Conservation (phyloP, 2,888 invertebrate species). For the Antitype chi region DNA sequence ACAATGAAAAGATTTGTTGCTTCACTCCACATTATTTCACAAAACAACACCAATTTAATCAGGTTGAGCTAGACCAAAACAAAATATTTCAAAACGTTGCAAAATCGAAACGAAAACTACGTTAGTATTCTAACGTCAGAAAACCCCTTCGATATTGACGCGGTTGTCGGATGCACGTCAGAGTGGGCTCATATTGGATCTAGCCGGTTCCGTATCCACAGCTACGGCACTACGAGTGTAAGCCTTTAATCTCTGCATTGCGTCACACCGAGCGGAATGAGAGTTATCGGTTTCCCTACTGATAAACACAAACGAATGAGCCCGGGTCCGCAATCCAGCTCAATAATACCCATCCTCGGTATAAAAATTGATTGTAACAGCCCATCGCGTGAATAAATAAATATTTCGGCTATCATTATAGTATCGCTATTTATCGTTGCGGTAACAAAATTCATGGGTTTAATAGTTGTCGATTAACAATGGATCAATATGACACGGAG, state of each 20-base stretch:
- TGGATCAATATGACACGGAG: slow-evolving; percentile 66
- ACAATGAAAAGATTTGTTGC: slow-evolving; percentile 76
- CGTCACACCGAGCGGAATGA: slow-evolving; percentile 88
- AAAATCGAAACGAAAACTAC: slow-evolving; percentile 49
- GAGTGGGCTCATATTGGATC: slow-evolving; percentile 83
- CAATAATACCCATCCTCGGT: slow-evolving; percentile 81
- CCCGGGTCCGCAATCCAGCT: slow-evolving; percentile 77
- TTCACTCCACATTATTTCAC: slow-evolving; percentile 55
- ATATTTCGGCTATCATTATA: slow-evolving; percentile 76
- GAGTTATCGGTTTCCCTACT: slow-evolving; percentile 87
- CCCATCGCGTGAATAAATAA: slow-evolving; percentile 71
- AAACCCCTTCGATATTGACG: slow-evolving; percentile 77
- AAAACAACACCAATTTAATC: slow-evolving; percentile 52
- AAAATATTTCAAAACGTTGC: slow-evolving; percentile 14
- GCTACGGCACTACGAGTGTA: slow-evolving; percentile 82
- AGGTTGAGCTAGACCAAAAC: slow-evolving; percentile 17
- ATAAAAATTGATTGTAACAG: slow-evolving; percentile 85
- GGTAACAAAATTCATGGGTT: slow-evolving; percentile 81
- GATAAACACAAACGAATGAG: slow-evolving; percentile 89
- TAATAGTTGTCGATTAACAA: slow-evolving; percentile 80
- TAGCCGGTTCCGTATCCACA: slow-evolving; percentile 80
- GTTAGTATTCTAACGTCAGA: slow-evolving; percentile 64
- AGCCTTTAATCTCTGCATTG: slow-evolving; percentile 89
- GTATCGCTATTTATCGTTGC: slow-evolving; percentile 79
- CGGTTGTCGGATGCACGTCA: slow-evolving; percentile 77